Conservation (phyloP, 2,888 invertebrate species). For the Petrophora chlorosata region DNA sequence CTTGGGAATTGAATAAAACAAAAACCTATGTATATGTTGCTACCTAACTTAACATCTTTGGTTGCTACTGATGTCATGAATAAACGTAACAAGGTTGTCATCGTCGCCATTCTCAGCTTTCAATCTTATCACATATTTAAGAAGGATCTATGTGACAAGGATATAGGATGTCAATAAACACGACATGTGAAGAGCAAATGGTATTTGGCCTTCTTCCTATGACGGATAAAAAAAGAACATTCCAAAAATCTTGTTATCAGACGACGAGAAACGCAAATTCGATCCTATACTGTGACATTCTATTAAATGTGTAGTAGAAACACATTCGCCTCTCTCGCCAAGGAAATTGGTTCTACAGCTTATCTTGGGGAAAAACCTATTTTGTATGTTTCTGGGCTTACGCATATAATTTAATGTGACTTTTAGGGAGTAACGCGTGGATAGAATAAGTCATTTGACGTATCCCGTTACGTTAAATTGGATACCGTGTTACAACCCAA, state of each 20-base stretch:
- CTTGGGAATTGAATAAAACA: no score
- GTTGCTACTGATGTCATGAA: no score
- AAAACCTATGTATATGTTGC: no score
- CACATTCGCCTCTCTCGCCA: conserved; percentile 29
- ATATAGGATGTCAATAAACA: no score
- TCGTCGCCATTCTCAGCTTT: no score
- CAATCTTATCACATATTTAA: no score
- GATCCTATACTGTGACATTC: conserved; percentile 28
- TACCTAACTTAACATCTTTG: no score
- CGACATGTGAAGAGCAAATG: no score
- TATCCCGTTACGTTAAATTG: conserved; percentile 32
- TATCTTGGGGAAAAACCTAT: conserved; percentile 34
- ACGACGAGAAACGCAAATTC: conserved; percentile 27
- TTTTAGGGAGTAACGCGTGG: conserved; percentile 29
- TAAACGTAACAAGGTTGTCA: no score
- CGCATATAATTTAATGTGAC: conserved; percentile 37
- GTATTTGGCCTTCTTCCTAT: not conserved
- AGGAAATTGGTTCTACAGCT: conserved; percentile 37
- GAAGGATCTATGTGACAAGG: no score
- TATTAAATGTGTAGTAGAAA: conserved; percentile 33
- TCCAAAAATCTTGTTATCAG: conserved; percentile 8
- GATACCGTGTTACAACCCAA: conserved; percentile 25
- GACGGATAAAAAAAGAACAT: not conserved
- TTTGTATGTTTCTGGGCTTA: conserved; percentile 31
- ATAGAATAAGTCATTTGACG: conserved; percentile 35